phyloP scores from a whole-genome alignment of 2,113 vertebrate genomes.

The Clarias magur region DNA sequence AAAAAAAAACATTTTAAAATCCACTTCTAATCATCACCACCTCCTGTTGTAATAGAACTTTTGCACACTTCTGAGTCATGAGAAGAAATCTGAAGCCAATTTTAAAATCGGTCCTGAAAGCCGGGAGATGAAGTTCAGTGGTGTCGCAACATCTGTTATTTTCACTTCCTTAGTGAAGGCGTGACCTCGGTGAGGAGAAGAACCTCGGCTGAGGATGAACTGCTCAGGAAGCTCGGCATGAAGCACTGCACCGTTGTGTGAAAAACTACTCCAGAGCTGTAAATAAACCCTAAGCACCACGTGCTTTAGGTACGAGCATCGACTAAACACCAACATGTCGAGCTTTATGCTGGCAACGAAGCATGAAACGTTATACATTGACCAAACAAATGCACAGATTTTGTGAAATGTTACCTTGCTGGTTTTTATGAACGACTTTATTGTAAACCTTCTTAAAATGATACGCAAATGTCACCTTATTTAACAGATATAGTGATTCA shows the following conservation, averaged over 20 bases:
- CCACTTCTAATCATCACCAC: not conserved
- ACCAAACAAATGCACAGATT: not conserved
- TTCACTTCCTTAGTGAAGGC: conserved; percentile 44
- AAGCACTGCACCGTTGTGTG: not conserved
- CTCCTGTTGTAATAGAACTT: not conserved
- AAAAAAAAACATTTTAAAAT: not conserved
- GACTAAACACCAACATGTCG: not conserved
- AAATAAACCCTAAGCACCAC: conserved; percentile 20
- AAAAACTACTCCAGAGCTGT: not conserved
- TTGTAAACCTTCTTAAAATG: not conserved
- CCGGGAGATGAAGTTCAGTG: not conserved
- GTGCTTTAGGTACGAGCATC: not conserved
- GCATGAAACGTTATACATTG: not conserved
- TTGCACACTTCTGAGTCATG: not conserved
- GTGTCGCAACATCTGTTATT: conserved; percentile 30
- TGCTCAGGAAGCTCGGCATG: not conserved
- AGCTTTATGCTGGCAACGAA: not conserved
- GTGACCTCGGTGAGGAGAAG: not conserved
- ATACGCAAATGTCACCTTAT: not conserved
- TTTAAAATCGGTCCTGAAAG: not conserved
- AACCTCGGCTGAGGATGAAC: not conserved
- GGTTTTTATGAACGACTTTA: not conserved
- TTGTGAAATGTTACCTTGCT: not conserved
- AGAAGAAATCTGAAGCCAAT: not conserved
- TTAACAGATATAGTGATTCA: not conserved